These are phyloP conservation scores for Ophthalmolycus amberensis DNA, from an alignment of 2,113 vertebrate species.

Conservation along the genomic window DNA sequence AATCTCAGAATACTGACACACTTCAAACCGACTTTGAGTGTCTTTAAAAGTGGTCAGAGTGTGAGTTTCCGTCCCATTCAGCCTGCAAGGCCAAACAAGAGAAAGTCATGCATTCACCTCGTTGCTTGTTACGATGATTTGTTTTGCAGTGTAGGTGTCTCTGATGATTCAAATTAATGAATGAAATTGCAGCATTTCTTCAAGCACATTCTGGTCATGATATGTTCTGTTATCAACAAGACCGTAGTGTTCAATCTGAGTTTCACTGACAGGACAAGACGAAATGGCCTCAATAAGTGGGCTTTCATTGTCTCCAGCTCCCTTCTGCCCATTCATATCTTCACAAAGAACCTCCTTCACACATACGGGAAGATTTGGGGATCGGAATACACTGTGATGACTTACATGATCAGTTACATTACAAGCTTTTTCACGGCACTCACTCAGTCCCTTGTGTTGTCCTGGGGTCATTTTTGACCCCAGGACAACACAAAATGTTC, in stretches of 20 bases:
- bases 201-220: neutral
- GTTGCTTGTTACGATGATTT: neutral
- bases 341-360: conserved; percentile 24
- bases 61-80: neutral
- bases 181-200: neutral
- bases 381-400: neutral
- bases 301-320: neutral
- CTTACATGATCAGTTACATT: conserved; percentile 10
- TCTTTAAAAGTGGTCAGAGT: neutral
- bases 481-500: too few relatives aligned
- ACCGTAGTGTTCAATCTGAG: neutral
- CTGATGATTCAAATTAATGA: neutral
- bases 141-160: neutral
- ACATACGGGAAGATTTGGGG: neutral
- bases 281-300: neutral
- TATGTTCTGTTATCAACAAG: neutral
- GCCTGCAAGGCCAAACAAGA: neutral
- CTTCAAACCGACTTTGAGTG: neutral
- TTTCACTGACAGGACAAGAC: neutral
- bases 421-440: conserved; percentile 8
- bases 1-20: neutral
- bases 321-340: neutral
- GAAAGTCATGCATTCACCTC: neutral
- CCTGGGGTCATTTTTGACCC: too few relatives aligned
- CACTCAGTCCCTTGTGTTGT: neutral